Percentiles rank a stretch among this genome's conserved stretches.
These are phyloP conservation scores for Spheniscus humboldti DNA, from an alignment of 2,797 vertebrate species.

Conservation along the genomic window DNA sequence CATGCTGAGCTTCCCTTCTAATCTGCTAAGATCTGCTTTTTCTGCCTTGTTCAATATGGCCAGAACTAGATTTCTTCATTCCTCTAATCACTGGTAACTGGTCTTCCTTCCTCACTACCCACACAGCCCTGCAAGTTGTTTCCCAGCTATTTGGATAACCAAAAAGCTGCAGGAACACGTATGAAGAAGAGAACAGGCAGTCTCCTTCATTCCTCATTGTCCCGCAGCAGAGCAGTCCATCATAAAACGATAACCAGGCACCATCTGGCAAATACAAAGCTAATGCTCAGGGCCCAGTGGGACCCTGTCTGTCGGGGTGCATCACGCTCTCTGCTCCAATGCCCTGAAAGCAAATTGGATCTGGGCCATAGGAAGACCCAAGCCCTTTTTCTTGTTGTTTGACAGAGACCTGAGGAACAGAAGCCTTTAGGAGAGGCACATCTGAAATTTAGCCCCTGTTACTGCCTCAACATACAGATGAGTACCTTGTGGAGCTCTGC, in stretches of 20 bases:
- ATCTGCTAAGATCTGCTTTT: not conserved
- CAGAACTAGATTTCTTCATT: not conserved
- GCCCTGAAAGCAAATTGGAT: not conserved
- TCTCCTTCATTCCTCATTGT: not conserved
- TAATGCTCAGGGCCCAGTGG: not conserved
- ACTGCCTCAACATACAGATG: not conserved
- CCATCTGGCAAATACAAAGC: not conserved
- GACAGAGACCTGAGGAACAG: not conserved
- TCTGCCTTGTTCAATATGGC: not conserved
- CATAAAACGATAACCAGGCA: not conserved
- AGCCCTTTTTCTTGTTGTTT: not conserved
- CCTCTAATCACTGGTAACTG: not conserved
- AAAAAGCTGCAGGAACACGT: not conserved
- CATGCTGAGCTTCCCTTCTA: not conserved
- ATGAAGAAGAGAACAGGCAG: not conserved
- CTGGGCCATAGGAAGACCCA: not conserved
- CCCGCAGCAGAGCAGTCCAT: not conserved
- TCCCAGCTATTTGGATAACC: not conserved
- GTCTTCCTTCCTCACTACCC: not conserved
- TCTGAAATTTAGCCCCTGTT: not conserved
- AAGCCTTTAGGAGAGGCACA: rapidly evolving
- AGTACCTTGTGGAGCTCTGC: not conserved
- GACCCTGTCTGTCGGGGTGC: not conserved
- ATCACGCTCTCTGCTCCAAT: not conserved
- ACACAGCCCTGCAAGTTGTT: not conserved